Evolutionary conservation across 1,140 invertebrate genomes (phyloP), one percentile per base, ranked within the genome.

Genomic region (Sycobia sp.): DNA sequence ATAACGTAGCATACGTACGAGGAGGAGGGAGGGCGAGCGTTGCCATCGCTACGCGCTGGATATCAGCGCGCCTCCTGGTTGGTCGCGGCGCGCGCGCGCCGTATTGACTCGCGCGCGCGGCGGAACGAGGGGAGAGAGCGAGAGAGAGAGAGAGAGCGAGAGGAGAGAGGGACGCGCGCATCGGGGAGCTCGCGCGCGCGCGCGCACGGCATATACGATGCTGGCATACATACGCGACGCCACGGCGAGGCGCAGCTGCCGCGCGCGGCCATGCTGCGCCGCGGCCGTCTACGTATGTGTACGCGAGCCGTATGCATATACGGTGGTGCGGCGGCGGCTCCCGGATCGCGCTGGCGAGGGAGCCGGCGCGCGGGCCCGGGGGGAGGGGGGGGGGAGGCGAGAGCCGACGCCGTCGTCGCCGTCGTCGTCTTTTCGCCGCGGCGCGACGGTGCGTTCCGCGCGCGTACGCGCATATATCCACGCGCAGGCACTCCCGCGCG

Each of bases 41-140:
- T 77, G 75, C 73, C 76, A 77, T 77, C 72, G 76, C 73, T 77
- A 77, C 73, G 72, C n/a, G 64, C 66, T 55, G 68, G 69, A 69
- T 77, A 77, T 75, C 74, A 76, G 67, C 74, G 67, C 70, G 76
- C 56, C 46, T 67, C 64, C 70, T 76, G 73, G 72, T 77, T 77
- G 76, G 76, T 60, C 62, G 63, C 50, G 68, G 47, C 47, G 27
- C 25, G 1, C 47, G 47, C 32, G 8, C 10, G 3, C 23, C 69
- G 68, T 74, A 74, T 74, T 72, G 73, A 74, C 71, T 70, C 71
- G 71, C 25, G 27, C 18, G 13, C 57, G 51, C n/a, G n/a, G n/a
- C n/a, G n/a, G n/a, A n/a, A n/a, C n/a, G n/a, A n/a, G n/a, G n/a
- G n/a, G n/a, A n/a, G n/a, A n/a, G n/a, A n/a, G n/a, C n/a, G n/a